These are phyloP conservation scores for Poecilia latipinna DNA, from an alignment of 2,113 vertebrate genomes.

Conservation along the genomic window DNA sequence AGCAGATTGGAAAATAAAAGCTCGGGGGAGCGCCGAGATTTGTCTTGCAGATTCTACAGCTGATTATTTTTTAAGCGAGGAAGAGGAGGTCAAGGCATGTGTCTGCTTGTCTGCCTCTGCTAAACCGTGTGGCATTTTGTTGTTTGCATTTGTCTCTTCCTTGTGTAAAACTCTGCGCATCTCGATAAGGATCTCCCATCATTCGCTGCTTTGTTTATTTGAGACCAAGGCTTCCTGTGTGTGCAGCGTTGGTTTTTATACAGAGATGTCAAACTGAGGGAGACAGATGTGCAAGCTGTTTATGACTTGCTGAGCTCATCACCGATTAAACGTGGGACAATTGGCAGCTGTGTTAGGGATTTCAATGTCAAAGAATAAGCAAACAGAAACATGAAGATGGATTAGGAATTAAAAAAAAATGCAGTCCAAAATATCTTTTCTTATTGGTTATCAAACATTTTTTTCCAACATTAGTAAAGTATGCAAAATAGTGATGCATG, in stretches of 20 bases:
- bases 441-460: not conserved
- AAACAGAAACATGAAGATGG: not conserved
- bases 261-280: constrained; percentile 1
- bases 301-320: not conserved
- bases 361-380: not conserved
- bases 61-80: constrained; percentile 46
- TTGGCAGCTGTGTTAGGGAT: not conserved
- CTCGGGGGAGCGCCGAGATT: constrained; percentile 44
- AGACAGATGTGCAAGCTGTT: not conserved
- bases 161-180: constrained; percentile 30
- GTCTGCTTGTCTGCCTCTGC: constrained; percentile 46
- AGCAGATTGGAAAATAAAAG: constrained; percentile 41
- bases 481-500: not conserved
- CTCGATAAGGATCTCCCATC: constrained; percentile 58
- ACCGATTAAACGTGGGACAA: not conserved
- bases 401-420: not conserved
- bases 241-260: constrained; percentile 5
- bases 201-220: constrained; percentile 64
- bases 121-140: constrained; percentile 54
- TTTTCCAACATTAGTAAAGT: not conserved
- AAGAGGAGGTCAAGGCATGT: constrained; percentile 55
- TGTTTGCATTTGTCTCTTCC: constrained; percentile 55
- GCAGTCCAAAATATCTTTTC: not conserved
- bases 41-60: constrained; percentile 58
- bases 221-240: constrained; percentile 55